These are phyloP conservation scores for Tragelaphus buxtoni DNA, from an alignment of 2,113 vertebrate genomes.

Conservation along the genomic window DNA sequence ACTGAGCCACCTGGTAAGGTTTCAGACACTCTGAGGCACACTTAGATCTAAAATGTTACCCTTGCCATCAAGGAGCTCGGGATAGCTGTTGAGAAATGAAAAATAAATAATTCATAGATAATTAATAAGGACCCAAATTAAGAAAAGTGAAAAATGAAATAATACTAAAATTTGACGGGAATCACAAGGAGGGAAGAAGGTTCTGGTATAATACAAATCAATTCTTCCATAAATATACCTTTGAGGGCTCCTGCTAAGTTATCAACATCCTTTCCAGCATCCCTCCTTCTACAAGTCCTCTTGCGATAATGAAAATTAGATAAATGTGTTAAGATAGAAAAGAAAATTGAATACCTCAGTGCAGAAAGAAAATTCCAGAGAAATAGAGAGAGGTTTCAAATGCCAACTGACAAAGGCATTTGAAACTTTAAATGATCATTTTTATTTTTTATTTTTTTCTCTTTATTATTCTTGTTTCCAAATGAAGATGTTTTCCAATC, in stretches of 20 bases:
- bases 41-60: background rate
- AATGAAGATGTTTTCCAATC: background rate
- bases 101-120: background rate
- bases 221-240: background rate
- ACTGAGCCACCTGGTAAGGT: background rate
- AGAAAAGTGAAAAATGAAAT: background rate
- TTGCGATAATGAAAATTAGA: background rate
- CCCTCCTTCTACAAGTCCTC: background rate
- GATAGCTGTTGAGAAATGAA: background rate
- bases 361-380: background rate
- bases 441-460: background rate
- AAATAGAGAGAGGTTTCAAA: background rate
- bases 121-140: background rate
- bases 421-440: background rate
- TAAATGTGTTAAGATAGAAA: background rate
- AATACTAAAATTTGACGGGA: background rate
- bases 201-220: background rate
- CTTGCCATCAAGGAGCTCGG: background rate
- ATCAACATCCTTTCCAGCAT: background rate
- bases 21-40: background rate
- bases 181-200: background rate
- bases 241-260: background rate
- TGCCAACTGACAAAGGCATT: background rate
- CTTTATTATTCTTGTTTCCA: background rate
- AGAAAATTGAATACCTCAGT: background rate